Evolutionary conservation across 2,888 invertebrate genomes (phyloP), one percentile per base, ranked within the genome.

Genomic region (Meteorus colon): DNA sequence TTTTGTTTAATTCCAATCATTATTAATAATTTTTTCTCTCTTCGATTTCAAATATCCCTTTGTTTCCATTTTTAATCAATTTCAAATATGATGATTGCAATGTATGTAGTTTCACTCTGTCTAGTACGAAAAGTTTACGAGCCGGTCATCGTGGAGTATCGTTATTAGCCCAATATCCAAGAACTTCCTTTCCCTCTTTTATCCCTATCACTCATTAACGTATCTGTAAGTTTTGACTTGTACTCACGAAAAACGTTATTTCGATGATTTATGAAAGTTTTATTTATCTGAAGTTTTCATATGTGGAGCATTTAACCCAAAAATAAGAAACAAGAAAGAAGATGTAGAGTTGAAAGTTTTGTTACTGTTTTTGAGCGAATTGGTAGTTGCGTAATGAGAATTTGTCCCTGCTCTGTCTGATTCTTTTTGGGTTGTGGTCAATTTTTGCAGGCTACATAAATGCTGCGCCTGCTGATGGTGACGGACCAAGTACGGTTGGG

Each of bases 401-500:
- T 34, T 34, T 1, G 5, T 34, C 34, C 8, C 8, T 34, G 34
- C 2, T 6, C 34, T 34, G 34, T 8, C 10, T n/a, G 27, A n/a
- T n/a, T 41, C 0, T 66, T 27, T 48, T 19, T 48, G 12, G 41
- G 8, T 65, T 67, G 29, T 27, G 3, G 12, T 14, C 4, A n/a
- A 27, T 71, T 31, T 68, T 82, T 81, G 12, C 80, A 84, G 83
- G 83, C 2, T 80, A 81, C 45, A 82, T 80, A 10, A 80, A 68
- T 27, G 78, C 82, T 4, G 84, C 81, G 29, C 80, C 85, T 31
- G 82, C 83, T 1, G 88, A 88, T 14, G 87, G 87, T 4, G 88
- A 88, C 31, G 86, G 87, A 14, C 83, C 86, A 5, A 86, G 86
- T 51, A 80, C 84, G 14, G 85, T 86, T 5, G 86, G 87, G 37